These are phyloP conservation scores for Catajapyx aquilonaris DNA, from an alignment of 1,140 invertebrate genomes.

Conservation along the genomic window DNA sequence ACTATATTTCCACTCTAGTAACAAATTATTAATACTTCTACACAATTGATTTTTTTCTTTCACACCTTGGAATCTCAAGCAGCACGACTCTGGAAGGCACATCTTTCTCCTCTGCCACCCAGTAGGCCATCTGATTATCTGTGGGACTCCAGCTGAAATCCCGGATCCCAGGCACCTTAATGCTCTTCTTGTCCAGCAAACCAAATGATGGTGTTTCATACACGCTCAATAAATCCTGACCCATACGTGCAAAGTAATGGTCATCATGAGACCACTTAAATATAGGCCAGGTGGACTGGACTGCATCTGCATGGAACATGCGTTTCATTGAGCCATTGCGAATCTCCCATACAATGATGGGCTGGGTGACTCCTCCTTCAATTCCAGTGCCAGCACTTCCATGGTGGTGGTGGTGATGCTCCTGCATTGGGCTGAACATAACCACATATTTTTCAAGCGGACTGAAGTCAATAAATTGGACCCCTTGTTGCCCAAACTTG, in stretches of 20 bases:
- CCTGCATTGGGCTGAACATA: slow-evolving; percentile 35
- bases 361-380: no score
- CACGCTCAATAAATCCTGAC: slow-evolving; percentile 63
- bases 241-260: slow-evolving; percentile 83
- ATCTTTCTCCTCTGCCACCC: slow-evolving; percentile 92
- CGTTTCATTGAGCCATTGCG: slow-evolving; percentile 76
- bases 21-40: background rate
- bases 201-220: slow-evolving; percentile 94
- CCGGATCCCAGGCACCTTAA: slow-evolving; percentile 75
- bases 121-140: slow-evolving; percentile 89
- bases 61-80: slow-evolving; percentile 54
- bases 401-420: slow-evolving; percentile 21
- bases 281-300: slow-evolving; percentile 72
- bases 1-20: no score
- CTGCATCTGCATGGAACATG: slow-evolving; percentile 69
- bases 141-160: slow-evolving; percentile 97
- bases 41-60: background rate
- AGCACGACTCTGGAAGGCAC: slow-evolving; percentile 69
- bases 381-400: no score
- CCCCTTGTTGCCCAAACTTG: slow-evolving; percentile 72
- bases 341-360: slow-evolving; percentile 85
- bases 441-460: slow-evolving; percentile 93
- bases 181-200: slow-evolving; percentile 80
- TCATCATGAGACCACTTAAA: slow-evolving; percentile 97
- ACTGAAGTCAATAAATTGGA: slow-evolving; percentile 93